A percentile compares a stretch with the other conserved stretches of the same genome.
Conservation (phyloP, 2,113 vertebrate genomes). For the Heteronetta atricapilla region DNA sequence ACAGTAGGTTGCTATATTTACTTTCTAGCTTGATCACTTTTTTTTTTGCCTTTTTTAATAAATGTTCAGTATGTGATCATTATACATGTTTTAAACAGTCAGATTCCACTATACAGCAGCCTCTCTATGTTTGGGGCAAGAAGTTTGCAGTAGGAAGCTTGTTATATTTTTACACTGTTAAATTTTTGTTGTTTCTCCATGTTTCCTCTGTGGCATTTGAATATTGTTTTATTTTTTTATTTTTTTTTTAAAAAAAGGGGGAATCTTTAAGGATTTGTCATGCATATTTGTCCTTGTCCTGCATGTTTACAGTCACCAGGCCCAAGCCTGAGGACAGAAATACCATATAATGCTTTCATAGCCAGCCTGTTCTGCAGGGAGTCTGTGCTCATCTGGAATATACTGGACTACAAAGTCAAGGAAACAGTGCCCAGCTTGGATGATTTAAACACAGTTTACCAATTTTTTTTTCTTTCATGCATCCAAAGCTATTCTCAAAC, state of each 20-base stretch:
- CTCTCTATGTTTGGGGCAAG: not conserved
- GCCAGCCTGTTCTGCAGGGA: not conserved
- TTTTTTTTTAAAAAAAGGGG: not conserved
- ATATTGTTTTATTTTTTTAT: no score
- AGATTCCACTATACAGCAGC: not conserved
- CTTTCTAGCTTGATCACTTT: not conserved
- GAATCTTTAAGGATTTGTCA: not conserved
- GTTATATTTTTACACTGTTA: not conserved
- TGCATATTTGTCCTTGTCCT: not conserved
- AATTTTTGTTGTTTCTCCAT: not conserved
- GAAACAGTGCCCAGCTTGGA: not conserved
- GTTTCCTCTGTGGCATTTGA: not conserved
- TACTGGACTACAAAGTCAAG: not conserved
- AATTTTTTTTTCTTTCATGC: not conserved
- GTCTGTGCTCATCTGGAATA: not conserved
- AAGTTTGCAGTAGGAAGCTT: not conserved
- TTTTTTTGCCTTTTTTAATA: not conserved
- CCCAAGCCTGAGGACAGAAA: not conserved
- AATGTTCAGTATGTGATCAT: accelerated
- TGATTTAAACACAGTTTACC: not conserved
- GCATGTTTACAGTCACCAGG: not conserved
- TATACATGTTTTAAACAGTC: not conserved
- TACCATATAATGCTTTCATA: not conserved
- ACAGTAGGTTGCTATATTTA: not conserved
- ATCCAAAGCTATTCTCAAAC: not conserved